Base-by-base conservation (phyloP, 2,113 vertebrate species). In the Noctilio leporinus region DNA sequence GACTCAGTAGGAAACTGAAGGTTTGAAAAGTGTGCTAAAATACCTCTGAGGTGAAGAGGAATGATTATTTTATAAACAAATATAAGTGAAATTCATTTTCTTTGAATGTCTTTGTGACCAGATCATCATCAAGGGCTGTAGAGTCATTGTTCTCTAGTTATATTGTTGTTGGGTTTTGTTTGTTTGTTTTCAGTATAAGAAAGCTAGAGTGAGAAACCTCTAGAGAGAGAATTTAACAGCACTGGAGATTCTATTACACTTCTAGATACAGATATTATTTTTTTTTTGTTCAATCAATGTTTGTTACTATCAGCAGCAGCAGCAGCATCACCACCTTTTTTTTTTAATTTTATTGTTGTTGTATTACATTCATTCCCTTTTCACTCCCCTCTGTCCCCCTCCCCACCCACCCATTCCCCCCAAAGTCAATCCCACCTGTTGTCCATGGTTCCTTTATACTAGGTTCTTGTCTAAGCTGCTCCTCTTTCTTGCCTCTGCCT, bases 11-110 rank as follows among this genome's bases (percentile, higher is more conserved):
- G 75, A 92, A 83, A 87, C 33, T 81, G 64, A 93, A 95, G 75
- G 51, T 91, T 94, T 94, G 53, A 82, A 96, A 96, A 94, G n/a
- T 93, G 75, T 92, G 51, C 70, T 93, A 47, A 93, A 95, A 93
- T 1, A 65, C 3, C 33, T 75, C 59, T 86, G 70, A 95, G 65
- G 57, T 93, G 55, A 94, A 87, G 40, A 93, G 10, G 47, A 69
- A 78, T 96, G 33, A 92, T 67, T 59, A 57, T 89, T 95, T 96
- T 89, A 92, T 49, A 92, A 96, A 92, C 64, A 86, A 89, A 87
- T 80, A 59, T 64, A n/a, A 86, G 8, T 70, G 70, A 72, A 12
- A 64, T 89, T 96, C 88, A 53, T 80, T 89, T 89, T 70, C 59
- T 91, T 78, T 97, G 69, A 47, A 12, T 59, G 33, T 91, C 62